A percentile compares a stretch with the other conserved stretches of the same genome.
Conservation (phyloP, 2,113 vertebrate species). For the Trachemys scripta region DNA sequence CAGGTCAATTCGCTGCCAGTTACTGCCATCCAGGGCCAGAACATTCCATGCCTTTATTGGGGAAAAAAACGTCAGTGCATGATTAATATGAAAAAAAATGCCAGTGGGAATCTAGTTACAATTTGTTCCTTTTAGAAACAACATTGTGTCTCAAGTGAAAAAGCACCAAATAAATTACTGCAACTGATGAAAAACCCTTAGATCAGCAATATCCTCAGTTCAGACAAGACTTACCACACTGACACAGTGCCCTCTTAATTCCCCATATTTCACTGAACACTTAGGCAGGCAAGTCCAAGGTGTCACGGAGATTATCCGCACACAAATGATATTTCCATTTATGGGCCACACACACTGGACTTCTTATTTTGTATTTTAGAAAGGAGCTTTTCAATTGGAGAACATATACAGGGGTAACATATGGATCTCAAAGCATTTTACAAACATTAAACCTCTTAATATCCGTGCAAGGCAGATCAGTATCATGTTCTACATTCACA, state of each 20-base stretch:
- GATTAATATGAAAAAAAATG: conserved; percentile 20
- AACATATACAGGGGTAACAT: background rate
- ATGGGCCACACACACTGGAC: background rate
- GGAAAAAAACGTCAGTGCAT: conserved; percentile 24
- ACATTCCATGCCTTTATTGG: conserved; percentile 94
- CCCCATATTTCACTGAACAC: background rate
- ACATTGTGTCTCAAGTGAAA: background rate
- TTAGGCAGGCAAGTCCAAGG: rapidly evolving
- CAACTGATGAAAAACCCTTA: background rate
- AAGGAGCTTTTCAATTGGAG: background rate
- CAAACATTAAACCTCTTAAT: background rate
- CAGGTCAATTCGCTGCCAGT: conserved; percentile 99
- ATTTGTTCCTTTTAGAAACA: background rate
- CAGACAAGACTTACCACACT: background rate
- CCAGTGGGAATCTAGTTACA: background rate
- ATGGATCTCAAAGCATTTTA: background rate
- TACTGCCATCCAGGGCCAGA: conserved; percentile 97
- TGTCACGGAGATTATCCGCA: background rate
- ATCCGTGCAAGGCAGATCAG: background rate
- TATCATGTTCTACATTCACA: background rate
- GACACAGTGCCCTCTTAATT: rapidly evolving
- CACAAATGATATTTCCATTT: background rate
- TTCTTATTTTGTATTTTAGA: background rate
- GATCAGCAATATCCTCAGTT: background rate
- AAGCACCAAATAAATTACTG: background rate